phyloP scores from a whole-genome alignment of 2,113 vertebrate species.

The Equus quagga region DNA sequence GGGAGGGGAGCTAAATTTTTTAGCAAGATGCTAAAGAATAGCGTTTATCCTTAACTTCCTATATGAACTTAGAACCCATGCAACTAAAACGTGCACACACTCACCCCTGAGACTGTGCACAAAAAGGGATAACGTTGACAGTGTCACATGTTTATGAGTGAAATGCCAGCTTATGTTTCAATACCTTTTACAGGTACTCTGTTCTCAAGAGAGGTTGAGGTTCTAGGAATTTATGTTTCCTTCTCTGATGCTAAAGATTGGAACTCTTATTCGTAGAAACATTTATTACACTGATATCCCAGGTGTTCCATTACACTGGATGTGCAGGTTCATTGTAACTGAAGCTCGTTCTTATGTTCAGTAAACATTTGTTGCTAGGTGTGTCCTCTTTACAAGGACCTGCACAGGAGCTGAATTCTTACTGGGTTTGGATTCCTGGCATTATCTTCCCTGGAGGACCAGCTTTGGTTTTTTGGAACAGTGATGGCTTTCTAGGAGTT shows the following conservation, averaged over 20 bases:
- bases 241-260: conserved; percentile 6
- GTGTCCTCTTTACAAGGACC: neutral
- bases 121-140: neutral
- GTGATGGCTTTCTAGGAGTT: neutral
- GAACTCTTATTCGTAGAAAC: neutral
- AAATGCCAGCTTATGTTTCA: neutral
- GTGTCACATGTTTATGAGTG: neutral
- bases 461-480: neutral
- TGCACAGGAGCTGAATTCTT: neutral
- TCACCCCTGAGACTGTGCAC: neutral
- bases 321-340: neutral
- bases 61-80: conserved; percentile 3
- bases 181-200: neutral
- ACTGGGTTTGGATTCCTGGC: neutral
- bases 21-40: conserved; percentile 1
- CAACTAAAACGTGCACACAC: neutral
- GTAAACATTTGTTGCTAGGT: neutral
- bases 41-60: conserved; percentile 41
- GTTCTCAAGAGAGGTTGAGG: neutral
- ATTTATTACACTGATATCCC: neutral
- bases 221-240: neutral
- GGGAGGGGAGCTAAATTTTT: neutral
- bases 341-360: neutral
- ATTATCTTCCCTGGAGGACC: neutral
- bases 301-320: neutral